Evolutionary conservation across 2,797 vertebrate genomes (phyloP), one percentile per base, ranked within the genome.

Genomic region (Meda fulgida): DNA sequence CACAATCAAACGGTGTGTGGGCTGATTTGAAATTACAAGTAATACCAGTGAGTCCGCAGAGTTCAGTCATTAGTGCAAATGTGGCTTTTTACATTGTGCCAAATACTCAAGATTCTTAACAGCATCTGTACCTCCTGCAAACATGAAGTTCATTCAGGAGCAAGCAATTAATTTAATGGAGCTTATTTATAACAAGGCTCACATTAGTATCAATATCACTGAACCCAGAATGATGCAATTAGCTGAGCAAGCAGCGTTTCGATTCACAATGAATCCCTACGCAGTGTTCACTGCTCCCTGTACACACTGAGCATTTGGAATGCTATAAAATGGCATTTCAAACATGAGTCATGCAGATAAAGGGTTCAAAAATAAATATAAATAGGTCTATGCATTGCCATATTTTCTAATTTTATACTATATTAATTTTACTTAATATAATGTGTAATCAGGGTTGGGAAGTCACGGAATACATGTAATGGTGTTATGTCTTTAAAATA

Each of bases 181-280:
- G 79, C 13, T 48, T 78, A 78, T 84, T 71, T 58, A 78, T 70
- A 70, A 65, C 66, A 81, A 21, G 60, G 63, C 78, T 67, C 55
- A 51, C 23, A 78, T 83, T 89, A 60, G n/a, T 66, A 38, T 53
- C 55, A 67, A 40, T 81, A 48, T 80, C 65, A 70, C 76, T 83
- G 53, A 77, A 80, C 48, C 46, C 29, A n/a, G 29, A 46, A 55
- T 48, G 43, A 85, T 85, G 69, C 26, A 87, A 80, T 82, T 63
- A 86, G 81, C 78, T 26, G 60, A 78, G 9, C 1, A 67, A 81
- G 38, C 58, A 43, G 19, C 4, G 3, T 76, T 76, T 6, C 0
- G 11, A 76, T 76, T 76, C 31, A 76, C 10, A 76, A 14, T 23
- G 21, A 14, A 46, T 7, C 51, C 31, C 48, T 55, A 16, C 2